These are phyloP conservation scores for Agapornis canus DNA, from an alignment of 2,797 vertebrate species.

Conservation along the genomic window DNA sequence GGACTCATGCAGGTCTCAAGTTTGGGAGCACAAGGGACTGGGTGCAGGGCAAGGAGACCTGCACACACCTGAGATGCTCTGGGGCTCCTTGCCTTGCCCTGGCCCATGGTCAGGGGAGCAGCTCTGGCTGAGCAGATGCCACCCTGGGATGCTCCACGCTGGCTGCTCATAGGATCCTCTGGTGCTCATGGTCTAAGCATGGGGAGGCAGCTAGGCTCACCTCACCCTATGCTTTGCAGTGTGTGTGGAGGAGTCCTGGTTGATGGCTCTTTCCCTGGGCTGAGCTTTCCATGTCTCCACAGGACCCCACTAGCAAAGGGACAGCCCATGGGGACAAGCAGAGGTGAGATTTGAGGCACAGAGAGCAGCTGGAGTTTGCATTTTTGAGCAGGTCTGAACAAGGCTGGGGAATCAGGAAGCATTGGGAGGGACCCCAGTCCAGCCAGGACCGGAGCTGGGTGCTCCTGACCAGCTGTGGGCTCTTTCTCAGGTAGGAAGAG, in stretches of 20 bases:
- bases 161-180: rapidly evolving
- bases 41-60: background rate
- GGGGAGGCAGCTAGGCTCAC: background rate
- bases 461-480: background rate
- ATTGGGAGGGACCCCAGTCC: background rate
- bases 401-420: background rate
- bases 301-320: background rate
- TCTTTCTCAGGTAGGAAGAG: background rate
- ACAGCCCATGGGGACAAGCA: background rate
- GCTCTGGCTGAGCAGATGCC: background rate
- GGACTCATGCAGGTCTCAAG: rapidly evolving
- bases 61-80: rapidly evolving
- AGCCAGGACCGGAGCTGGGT: background rate
- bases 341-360: background rate
- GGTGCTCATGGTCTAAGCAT: rapidly evolving
- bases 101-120: rapidly evolving
- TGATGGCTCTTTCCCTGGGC: background rate
- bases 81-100: background rate
- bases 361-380: background rate
- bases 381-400: background rate
- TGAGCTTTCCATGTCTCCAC: background rate
- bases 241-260: rapidly evolving
- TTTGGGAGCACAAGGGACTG: background rate
- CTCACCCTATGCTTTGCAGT: rapidly evolving
- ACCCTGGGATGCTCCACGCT: background rate